Base-by-base conservation (phyloP, 2,888 invertebrate species). In the Hemistola chrysoprasaria region DNA sequence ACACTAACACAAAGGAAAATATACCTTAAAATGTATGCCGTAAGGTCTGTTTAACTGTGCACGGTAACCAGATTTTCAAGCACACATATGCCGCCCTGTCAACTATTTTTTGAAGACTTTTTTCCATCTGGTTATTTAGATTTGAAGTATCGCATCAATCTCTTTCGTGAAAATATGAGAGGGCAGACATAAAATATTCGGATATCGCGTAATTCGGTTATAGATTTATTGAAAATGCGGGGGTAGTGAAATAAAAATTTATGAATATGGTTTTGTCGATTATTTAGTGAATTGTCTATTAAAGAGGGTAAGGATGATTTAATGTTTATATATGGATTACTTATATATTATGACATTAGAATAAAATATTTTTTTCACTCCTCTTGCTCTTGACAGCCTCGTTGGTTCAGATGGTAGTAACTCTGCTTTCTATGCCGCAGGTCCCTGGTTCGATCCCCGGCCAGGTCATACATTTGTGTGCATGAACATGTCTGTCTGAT, bases 31-130 rank as follows among this genome's bases (percentile, higher is more conserved):
- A 0, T 0, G 0, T 0, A 16, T 2, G n/a, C 0, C 3, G 34
- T 45, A 61, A 11, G 40, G 51, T 40, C 11, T 2, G 35, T 7
- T 31, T 46, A 8, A 8, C 7, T 3, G 0, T 8, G 0, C 1
- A 8, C 3, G 4, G 16, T 16, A 3, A 16, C 31, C 45, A 29
- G 45, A n/a, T n/a, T 52, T 50, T 54, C 46, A 47, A 30, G 38
- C 47, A 43, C 48, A 48, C 53, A 50, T n/a, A n/a, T 54, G 57
- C 54, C 42, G 46, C 57, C 25, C 40, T 41, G 53, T 68, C 63
- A 63, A 65, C 69, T 64, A 66, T 55, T 50, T 53, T 55, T 46
- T 46, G 51, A 48, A 48, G 46, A 48, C 40, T 48, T 50, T 54
- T 51, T 46, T 40, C 46, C 33, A 50, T 47, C 48, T 46, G 48